phyloP scores from a whole-genome alignment of 2,888 invertebrate species.

The Pelosia muscerda region DNA sequence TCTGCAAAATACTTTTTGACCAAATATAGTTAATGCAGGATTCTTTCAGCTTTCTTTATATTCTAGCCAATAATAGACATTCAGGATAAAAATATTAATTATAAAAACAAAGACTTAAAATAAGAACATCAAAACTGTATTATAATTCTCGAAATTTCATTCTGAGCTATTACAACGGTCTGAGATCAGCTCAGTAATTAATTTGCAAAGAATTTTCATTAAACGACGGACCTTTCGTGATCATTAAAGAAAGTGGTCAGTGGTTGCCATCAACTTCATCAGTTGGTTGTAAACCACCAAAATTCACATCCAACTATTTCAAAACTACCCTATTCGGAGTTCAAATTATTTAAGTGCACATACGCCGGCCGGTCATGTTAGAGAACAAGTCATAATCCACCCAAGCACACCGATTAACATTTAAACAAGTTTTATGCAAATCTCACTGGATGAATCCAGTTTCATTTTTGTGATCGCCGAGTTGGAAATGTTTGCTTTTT shows the following conservation, averaged over 20 bases:
- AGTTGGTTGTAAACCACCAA: conserved; percentile 35
- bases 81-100: not conserved
- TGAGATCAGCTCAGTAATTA: conserved; percentile 26
- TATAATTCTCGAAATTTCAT: conserved; percentile 16
- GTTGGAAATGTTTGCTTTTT: conserved; percentile 58
- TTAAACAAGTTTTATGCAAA: conserved; percentile 86
- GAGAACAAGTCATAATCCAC: conserved; percentile 78
- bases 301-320: conserved; percentile 39
- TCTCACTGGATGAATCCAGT: conserved; percentile 66
- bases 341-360: conserved; percentile 50
- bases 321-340: conserved; percentile 42
- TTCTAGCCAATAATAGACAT: not conserved
- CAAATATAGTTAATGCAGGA: not conserved
- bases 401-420: conserved; percentile 80
- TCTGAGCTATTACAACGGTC: conserved; percentile 16
- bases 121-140: conserved; percentile 11
- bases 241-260: conserved; percentile 33
- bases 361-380: conserved; percentile 48
- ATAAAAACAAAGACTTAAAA: not conserved
- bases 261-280: conserved; percentile 10
- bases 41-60: not conserved
- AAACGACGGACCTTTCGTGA: conserved; percentile 20
- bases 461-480: conserved; percentile 70
- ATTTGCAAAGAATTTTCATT: conserved; percentile 29
- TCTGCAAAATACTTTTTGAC: no score